These are phyloP conservation scores for Corvus cornix DNA, from an alignment of 2,113 vertebrate genomes.

Conservation along the genomic window DNA sequence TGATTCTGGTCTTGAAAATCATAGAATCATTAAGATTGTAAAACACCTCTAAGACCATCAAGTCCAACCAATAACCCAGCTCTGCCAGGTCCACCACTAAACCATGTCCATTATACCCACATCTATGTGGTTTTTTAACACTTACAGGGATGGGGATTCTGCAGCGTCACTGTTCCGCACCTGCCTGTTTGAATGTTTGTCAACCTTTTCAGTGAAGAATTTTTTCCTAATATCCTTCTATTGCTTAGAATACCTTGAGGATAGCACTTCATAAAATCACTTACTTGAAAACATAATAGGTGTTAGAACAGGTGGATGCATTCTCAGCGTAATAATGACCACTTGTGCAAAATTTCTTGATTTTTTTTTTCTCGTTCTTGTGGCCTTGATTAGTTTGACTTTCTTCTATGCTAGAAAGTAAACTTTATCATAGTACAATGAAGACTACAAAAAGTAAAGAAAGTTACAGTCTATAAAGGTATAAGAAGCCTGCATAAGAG, in stretches of 20 bases:
- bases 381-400: background rate
- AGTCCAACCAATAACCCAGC: background rate
- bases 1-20: background rate
- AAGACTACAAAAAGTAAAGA: background rate
- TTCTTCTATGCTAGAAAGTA: background rate
- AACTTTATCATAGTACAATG: background rate
- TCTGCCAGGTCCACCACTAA: background rate
- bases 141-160: too few species aligned
- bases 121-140: background rate
- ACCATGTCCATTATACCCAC: background rate
- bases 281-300: background rate
- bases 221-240: background rate
- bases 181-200: background rate
- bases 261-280: background rate
- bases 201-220: background rate
- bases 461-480: background rate
- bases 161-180: background rate
- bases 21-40: background rate
- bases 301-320: background rate
- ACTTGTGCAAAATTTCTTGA: background rate
- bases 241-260: background rate
- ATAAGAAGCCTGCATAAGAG: background rate
- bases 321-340: background rate
- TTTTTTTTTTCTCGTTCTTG: background rate
- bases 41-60: fast-evolving